These are phyloP conservation scores for Hycleus cichorii DNA, from an alignment of 1,140 invertebrate genomes.

Conservation along the genomic window DNA sequence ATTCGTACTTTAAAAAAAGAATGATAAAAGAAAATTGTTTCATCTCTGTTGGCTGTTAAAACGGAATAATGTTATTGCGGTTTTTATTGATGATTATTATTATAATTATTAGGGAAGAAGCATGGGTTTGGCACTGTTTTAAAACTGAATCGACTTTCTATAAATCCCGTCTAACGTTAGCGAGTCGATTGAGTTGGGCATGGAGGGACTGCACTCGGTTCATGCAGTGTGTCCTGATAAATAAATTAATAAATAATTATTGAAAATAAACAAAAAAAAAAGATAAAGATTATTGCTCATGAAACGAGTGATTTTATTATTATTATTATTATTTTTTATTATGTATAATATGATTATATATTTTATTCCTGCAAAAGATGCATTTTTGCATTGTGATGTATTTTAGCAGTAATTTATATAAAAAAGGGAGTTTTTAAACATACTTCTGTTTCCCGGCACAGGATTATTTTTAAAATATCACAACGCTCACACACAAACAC, in stretches of 20 bases:
- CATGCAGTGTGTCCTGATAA: slow-evolving; percentile 26
- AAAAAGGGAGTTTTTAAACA: slow-evolving; percentile 40
- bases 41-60: slow-evolving; percentile 10
- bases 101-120: slow-evolving; percentile 7
- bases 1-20: slow-evolving; percentile 5
- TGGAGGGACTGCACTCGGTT: slow-evolving; percentile 36
- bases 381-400: slow-evolving; percentile 72
- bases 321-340: slow-evolving; percentile 46
- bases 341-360: slow-evolving; percentile 65
- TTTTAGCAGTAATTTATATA: slow-evolving; percentile 62
- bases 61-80: slow-evolving; percentile 4
- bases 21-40: no score
- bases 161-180: slow-evolving; percentile 12
- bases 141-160: slow-evolving; percentile 1
- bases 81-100: no score
- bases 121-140: slow-evolving; percentile 31
- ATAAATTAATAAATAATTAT: no score
- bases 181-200: slow-evolving; percentile 40
- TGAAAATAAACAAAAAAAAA: no score
- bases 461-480: slow-evolving; percentile 8
- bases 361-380: slow-evolving; percentile 68
- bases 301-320: slow-evolving; percentile 40
- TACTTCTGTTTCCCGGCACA: slow-evolving; percentile 37
- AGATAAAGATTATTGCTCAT: slow-evolving; percentile 34
- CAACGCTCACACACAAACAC: not conserved